Percentiles rank a stretch among this genome's conserved stretches.
Evolutionary conservation across 2,888 invertebrate genomes (phyloP).

Genomic region (Mechanitis mazaeus): DNA sequence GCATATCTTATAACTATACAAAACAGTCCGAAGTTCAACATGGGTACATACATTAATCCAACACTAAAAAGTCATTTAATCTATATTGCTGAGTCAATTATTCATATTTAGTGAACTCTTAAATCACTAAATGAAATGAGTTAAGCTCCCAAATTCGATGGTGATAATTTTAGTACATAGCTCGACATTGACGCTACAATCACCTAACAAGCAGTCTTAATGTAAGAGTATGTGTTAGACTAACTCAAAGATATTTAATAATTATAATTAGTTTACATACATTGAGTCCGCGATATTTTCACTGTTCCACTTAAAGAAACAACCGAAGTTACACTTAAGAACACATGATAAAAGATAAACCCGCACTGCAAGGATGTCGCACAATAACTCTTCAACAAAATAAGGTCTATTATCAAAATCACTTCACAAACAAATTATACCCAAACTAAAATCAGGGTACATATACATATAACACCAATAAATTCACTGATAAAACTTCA

Average conservation of each 20-base stretch:
- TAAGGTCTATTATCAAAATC: constrained; percentile 1
- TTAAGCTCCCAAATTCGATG: not conserved
- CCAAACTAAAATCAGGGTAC: not conserved
- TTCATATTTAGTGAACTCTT: too few relatives aligned
- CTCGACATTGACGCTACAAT: not conserved
- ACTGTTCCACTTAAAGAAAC: not conserved
- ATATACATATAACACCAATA: not conserved
- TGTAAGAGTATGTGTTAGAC: not conserved
- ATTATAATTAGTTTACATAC: not conserved
- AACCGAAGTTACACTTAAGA: not conserved
- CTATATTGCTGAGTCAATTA: not conserved
- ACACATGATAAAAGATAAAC: not conserved
- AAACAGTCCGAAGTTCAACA: constrained; percentile 3
- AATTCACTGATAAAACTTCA: not conserved
- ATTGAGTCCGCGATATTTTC: not conserved
- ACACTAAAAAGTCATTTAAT: not conserved
- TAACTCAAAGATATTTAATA: not conserved
- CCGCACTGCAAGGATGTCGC: not conserved
- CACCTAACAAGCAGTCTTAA: constrained; percentile 4
- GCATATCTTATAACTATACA: not conserved
- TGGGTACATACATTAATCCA: not conserved
- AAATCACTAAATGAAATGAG: not conserved
- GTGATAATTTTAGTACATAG: not conserved
- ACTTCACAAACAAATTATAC: not conserved
- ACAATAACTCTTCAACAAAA: not conserved